Conservation (phyloP, 2,888 invertebrate genomes). For the Xestia c-nigrum region DNA sequence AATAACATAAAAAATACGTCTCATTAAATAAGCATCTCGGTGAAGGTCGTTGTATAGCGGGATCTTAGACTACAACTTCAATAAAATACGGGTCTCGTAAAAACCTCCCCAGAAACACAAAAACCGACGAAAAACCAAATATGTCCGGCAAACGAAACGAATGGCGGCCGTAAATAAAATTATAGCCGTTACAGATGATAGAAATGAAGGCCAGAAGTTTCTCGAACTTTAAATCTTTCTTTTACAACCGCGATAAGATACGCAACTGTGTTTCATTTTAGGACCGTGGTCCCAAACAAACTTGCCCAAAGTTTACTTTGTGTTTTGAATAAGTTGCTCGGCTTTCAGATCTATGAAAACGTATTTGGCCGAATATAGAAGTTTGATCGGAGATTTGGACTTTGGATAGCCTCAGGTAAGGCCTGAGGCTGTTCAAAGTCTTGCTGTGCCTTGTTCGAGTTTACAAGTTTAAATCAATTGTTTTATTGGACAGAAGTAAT, state of each 20-base stretch:
- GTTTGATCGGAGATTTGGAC: conserved; percentile 47
- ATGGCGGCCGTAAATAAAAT: conserved; percentile 63
- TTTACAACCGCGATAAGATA: conserved; percentile 66
- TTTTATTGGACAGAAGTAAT: conserved; percentile 43
- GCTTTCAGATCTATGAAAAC: conserved; percentile 35
- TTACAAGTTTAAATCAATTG: conserved; percentile 38
- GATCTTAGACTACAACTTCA: too few species aligned
- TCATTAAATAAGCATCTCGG: too few species aligned
- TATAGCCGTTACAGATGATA: conserved; percentile 62
- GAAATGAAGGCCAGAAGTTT: conserved; percentile 57
- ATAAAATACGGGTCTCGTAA: conserved; percentile 36
- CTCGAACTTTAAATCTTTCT: conserved; percentile 67
- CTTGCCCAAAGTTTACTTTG: conserved; percentile 60
- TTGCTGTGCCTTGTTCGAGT: conserved; percentile 21
- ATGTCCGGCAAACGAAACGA: conserved; percentile 51
- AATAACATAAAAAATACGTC: too few species aligned
- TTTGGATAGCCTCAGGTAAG: conserved; percentile 37
- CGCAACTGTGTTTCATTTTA: conserved; percentile 55
- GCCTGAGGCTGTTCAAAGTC: neutral
- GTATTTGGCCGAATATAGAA: conserved; percentile 46
- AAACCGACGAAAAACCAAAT: conserved; percentile 55
- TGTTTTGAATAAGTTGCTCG: conserved; percentile 63
- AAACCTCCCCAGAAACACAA: conserved; percentile 28
- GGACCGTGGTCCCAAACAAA: conserved; percentile 46
- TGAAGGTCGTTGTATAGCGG: too few species aligned